Base-by-base conservation (phyloP, 1,140 invertebrate genomes). In the Formica exsecta region DNA sequence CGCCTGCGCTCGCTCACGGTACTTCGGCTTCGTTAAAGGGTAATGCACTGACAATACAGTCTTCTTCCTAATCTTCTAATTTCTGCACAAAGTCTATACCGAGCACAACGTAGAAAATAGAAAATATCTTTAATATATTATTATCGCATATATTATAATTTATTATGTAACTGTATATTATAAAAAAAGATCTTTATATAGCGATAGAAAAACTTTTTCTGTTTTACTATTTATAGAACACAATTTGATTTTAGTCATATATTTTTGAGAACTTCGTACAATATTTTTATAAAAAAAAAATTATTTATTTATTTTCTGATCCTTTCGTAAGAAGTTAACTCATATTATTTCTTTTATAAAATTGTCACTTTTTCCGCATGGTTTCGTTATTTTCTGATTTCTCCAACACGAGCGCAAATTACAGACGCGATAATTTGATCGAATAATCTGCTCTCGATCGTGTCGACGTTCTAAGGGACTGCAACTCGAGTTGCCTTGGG, bases 391-490 rank as follows among this genome's bases (percentile, higher is more conserved):
- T 73, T 61, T 61, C 38, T 44, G 22, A 81, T 62, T 83, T 44
- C 8, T 19, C 11, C 25, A 57, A 70, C n/a, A 36, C 13, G 25
- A 61, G 54, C 38, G 19, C 54, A 54, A 74, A 57, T 74, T 59
- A 54, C 29, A 57, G 61, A 75, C 59, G 36, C 36, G 66, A 59
- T 66, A 76, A 83, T 85, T 86, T 51, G 84, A 88, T 86, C 87
- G 88, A 88, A 86, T 89, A 83, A 89, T 88, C 76, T 70, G 77
- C 86, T 73, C 87, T 83, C 87, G 83, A 89, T 90, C 85, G 66
- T 62, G 74, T 64, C 71, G 25, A 71, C 85, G 32, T 62, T 86
- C 64, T 61, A 86, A 88, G 68, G 59, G 85, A 66, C 54, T 77
- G 88, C 89, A 86, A 90, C 88, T 85, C 70, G 32, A 59, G 79